phyloP scores from a whole-genome alignment of 1,140 invertebrate genomes.

The Neodiprion fabricii region DNA sequence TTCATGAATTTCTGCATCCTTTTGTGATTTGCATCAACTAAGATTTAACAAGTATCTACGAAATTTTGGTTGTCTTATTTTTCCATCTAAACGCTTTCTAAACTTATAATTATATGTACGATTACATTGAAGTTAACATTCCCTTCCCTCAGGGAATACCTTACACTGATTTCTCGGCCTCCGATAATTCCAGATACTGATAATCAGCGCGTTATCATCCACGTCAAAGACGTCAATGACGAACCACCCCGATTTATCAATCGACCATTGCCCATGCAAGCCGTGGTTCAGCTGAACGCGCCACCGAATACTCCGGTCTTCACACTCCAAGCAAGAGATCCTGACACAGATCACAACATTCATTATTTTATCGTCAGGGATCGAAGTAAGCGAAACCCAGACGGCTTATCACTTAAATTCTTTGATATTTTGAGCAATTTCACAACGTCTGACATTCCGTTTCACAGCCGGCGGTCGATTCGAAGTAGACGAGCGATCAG shows the following conservation, averaged over 20 bases:
- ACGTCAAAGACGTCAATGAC: conserved; percentile 95
- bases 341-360: conserved; percentile 93
- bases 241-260: conserved; percentile 97
- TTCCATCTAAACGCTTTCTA: no score
- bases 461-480: conserved; percentile 74
- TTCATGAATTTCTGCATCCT: no score
- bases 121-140: no score
- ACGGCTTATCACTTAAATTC: no score
- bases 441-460: conserved; percentile 19
- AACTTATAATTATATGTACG: no score
- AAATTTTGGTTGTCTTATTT: no score
- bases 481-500: conserved; percentile 90
- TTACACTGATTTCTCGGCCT: neutral
- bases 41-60: no score
- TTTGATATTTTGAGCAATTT: neutral
- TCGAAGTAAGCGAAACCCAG: conserved; percentile 64
- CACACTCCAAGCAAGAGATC: conserved; percentile 92
- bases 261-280: conserved; percentile 93
- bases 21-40: no score
- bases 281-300: conserved; percentile 93
- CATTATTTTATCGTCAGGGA: conserved; percentile 95
- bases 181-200: conserved; percentile 79
- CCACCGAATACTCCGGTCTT: conserved; percentile 95
- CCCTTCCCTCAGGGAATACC: no score
- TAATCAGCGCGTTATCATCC: conserved; percentile 93